Evolutionary conservation across 1,140 invertebrate species (phyloP).

Genomic region (Acyrthosiphon pisum): DNA sequence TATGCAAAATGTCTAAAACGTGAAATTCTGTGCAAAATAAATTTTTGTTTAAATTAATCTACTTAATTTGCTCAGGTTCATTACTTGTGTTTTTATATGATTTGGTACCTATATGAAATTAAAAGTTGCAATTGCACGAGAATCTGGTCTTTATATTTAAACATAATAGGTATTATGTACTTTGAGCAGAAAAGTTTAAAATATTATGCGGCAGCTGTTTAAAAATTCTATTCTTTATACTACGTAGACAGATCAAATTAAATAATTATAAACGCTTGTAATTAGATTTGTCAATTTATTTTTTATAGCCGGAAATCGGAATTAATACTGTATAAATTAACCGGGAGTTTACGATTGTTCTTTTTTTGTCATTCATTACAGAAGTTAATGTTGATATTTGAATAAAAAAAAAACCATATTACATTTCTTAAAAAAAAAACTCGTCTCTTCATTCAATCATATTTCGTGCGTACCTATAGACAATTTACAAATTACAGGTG

Average conservation of each 20-base stretch:
- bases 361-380: neutral
- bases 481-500: no score
- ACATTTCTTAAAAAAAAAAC: neutral
- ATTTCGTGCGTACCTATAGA: no score
- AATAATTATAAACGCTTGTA: neutral
- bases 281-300: neutral
- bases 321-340: neutral
- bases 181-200: neutral
- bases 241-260: neutral
- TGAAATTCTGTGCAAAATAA: neutral
- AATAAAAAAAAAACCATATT: neutral
- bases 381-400: neutral
- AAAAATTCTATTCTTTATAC: neutral
- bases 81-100: neutral
- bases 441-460: neutral
- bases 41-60: neutral
- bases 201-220: neutral
- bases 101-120: neutral
- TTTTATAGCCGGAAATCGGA: neutral
- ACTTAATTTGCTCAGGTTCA: neutral
- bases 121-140: neutral
- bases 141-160: neutral
- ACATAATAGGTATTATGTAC: neutral
- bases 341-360: neutral
- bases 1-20: neutral